These are phyloP conservation scores for Trisateles emortualis DNA, from an alignment of 2,888 invertebrate species.

Conservation along the genomic window DNA sequence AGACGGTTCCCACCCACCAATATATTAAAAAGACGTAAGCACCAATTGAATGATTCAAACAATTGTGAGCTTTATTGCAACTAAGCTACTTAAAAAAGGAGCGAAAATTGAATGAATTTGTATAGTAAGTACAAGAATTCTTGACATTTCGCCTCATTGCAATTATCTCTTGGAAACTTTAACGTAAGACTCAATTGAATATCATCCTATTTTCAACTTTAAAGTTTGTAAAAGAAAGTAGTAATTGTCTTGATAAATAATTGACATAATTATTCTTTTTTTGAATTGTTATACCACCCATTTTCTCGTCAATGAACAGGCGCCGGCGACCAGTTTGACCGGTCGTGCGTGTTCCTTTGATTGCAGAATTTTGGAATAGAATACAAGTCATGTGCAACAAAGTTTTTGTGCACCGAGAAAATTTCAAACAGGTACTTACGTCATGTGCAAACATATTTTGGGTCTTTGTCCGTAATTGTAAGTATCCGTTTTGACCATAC, in stretches of 20 bases:
- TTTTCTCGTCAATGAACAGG: constrained; percentile 70
- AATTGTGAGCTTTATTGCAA: constrained; percentile 43
- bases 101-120: constrained; percentile 56
- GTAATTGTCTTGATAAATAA: constrained; percentile 16
- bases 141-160: constrained; percentile 54
- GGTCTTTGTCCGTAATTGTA: too few relatives aligned
- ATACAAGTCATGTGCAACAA: not conserved
- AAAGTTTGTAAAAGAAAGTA: accelerated
- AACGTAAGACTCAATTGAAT: constrained; percentile 10
- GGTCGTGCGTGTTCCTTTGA: constrained; percentile 44
- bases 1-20: constrained; percentile 57
- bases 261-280: constrained; percentile 55
- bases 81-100: constrained; percentile 40
- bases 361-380: constrained; percentile 29
- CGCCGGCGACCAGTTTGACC: constrained; percentile 66
- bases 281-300: constrained; percentile 51
- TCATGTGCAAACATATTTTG: too few relatives aligned
- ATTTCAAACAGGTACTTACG: too few relatives aligned
- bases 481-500: too few relatives aligned
- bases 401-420: too few relatives aligned
- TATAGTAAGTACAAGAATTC: constrained; percentile 53
- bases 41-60: constrained; percentile 27
- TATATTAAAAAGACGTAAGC: constrained; percentile 40
- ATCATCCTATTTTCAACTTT: constrained; percentile 13
- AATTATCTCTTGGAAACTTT: constrained; percentile 9